Evolutionary conservation across 2,888 invertebrate genomes (phyloP), one percentile per base, ranked within the genome.

Genomic region (Blomia tropicalis): DNA sequence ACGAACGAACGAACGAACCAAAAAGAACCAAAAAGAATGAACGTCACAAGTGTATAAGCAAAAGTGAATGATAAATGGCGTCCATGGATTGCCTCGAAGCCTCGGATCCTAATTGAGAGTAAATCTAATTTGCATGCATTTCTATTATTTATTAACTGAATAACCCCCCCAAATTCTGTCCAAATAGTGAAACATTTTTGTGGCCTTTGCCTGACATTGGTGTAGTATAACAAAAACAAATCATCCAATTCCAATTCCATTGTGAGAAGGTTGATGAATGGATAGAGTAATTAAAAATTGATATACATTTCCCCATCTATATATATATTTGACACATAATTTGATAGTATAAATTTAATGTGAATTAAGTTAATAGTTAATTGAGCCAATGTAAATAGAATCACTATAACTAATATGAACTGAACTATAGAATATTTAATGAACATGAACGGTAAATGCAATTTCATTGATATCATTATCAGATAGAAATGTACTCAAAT

Each of bases 81-180:
- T 7, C 51, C 7, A 47, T 47, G 51, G 51, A 47, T 47, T 47
- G 51, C 51, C 51, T 47, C 23, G 23, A 22, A 47, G 25, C 54
- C n/a, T n/a, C n/a, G n/a, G 22, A 54, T 7, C 25, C 7, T 56
- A 56, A 56, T 56, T 56, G 56, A 31, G 14, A 30, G 29, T 30
- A 56, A 56, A 56, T 56, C 56, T 56, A 56, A 56, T 56, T 56
- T 56, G 27, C 56, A 56, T 56, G 3, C 56, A 56, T 27, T 29
- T 56, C 19, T 56, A 56, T 56, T 56, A 29, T 56, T 56, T 29
- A 56, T 56, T 56, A 56, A 56, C 32, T 56, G n/a, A n/a, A n/a
- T n/a, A n/a, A n/a, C n/a, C n/a, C n/a, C n/a, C n/a, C n/a, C n/a
- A n/a, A n/a, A n/a, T n/a, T n/a, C n/a, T n/a, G n/a, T n/a, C n/a